Percentiles rank a stretch among this genome's conserved stretches.
These are phyloP conservation scores for Lophius americanus DNA, from an alignment of 2,797 vertebrate genomes.

Conservation along the genomic window DNA sequence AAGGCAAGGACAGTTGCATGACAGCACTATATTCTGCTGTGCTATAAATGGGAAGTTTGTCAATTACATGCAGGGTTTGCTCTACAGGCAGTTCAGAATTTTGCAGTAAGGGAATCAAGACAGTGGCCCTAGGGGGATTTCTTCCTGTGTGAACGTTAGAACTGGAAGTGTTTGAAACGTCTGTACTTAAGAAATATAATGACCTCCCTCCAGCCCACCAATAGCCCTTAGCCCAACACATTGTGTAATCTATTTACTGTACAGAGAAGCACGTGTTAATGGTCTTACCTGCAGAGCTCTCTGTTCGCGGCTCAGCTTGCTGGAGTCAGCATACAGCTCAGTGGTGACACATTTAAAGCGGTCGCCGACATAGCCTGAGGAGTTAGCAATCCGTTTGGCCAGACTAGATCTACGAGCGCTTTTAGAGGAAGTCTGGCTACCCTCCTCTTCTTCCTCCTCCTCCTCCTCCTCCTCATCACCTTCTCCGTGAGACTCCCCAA, in stretches of 20 bases:
- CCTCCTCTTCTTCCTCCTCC: slow-evolving; percentile 80
- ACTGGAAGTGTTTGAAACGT: slow-evolving; percentile 52
- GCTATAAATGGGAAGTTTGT: slow-evolving; percentile 52
- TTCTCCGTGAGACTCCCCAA: slow-evolving; percentile 78
- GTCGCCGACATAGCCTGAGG: slow-evolving; percentile 96
- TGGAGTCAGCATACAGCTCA: slow-evolving; percentile 97
- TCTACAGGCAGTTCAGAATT: slow-evolving; percentile 46
- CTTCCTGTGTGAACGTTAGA: slow-evolving; percentile 48
- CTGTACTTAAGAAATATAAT: slow-evolving; percentile 44
- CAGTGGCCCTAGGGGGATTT: slow-evolving; percentile 31
- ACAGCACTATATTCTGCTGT: slow-evolving; percentile 41
- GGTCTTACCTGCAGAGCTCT: slow-evolving; percentile 95
- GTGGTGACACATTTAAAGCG: slow-evolving; percentile 98
- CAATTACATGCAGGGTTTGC: slow-evolving; percentile 65
- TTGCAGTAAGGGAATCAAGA: slow-evolving; percentile 52
- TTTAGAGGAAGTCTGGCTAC: slow-evolving; percentile 78
- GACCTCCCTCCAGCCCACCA: slow-evolving; percentile 38
- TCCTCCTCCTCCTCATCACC: slow-evolving; percentile 70
- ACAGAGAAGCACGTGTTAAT: slow-evolving; percentile 15
- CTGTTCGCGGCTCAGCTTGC: slow-evolving; percentile 98
- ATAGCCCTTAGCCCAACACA: slow-evolving; percentile 34
- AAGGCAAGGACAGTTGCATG: slow-evolving; percentile 57
- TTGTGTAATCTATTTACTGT: slow-evolving; percentile 23
- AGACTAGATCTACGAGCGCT: slow-evolving; percentile 89
- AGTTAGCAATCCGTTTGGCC: slow-evolving; percentile 97